phyloP scores from a whole-genome alignment of 1,140 invertebrate species.

The Tetramorium parvispinum region DNA sequence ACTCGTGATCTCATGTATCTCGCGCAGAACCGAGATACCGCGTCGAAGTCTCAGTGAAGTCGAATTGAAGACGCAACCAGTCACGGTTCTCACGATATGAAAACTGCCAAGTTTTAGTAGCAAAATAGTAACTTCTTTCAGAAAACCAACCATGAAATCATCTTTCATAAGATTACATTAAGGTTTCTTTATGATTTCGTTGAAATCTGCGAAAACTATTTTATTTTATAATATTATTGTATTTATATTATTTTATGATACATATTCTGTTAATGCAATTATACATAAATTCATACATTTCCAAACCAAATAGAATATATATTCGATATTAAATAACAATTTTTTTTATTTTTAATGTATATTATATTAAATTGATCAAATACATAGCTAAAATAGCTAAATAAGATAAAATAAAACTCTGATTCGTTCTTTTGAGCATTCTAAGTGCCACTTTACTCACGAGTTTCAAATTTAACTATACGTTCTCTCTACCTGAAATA shows the following conservation, averaged over 20 bases:
- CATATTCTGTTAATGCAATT: neutral
- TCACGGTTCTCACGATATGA: neutral
- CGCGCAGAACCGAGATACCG: neutral
- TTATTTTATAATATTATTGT: neutral
- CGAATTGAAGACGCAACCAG: conserved; percentile 32
- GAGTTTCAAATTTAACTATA: neutral
- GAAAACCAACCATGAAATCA: neutral
- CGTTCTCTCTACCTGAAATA: neutral
- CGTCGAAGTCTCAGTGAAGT: conserved; percentile 23
- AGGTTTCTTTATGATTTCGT: neutral
- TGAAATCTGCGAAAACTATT: neutral
- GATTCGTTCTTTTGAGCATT: neutral
- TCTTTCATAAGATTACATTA: neutral
- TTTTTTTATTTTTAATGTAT: neutral
- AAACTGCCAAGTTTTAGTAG: neutral
- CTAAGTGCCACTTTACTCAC: neutral
- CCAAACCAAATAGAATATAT: neutral
- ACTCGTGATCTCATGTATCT: conserved; percentile 45
- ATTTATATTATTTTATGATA: neutral
- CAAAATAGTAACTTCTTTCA: neutral
- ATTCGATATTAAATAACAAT: neutral
- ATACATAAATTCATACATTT: neutral
- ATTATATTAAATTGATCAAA: too few species aligned
- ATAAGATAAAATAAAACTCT: neutral
- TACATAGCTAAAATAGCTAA: neutral